Base-by-base conservation (phyloP, 2,888 invertebrate genomes). In the Aphodius sticticus region DNA sequence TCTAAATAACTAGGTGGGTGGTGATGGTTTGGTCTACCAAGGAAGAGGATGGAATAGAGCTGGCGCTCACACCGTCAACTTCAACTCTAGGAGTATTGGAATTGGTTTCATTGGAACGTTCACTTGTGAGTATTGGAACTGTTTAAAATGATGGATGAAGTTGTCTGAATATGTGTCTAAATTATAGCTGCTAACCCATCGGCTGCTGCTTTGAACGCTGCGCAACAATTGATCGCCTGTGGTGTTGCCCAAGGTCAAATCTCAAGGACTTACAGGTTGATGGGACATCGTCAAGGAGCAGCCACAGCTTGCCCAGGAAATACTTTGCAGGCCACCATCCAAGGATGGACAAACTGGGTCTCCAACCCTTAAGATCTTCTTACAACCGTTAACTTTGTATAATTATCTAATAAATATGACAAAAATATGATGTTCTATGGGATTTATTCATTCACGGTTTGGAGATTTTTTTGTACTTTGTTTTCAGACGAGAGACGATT, bases 11-110 rank as follows among this genome's bases (percentile, higher is more conserved):
- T 74, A 93, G 70, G 89, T 93, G 69, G 93, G 93, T 6, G 91
- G 91, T 36, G 92, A 93, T 84, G 93, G 92, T 7, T 89, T 91
- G 37, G 89, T 93, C 2, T 93, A 93, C 83, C 92, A 93, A 86
- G 93, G 93, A 2, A 86, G 89, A 0, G 93, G 93, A 0, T 93
- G 93, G 93, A 88, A 90, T 2, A 90, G 89, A 72, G 89, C 89
- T 6, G 93, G 93, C 0, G 91, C 92, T 0, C 93, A 93, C 82
- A 92, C 92, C 0, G 89, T 87, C 26, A 90, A 91, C 6, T 93
- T 91, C 82, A 93, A 93, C 84, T 88, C 86, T 26, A 92, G 90
- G 83, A 91, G 93, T 14, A 89, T 93, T 14, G 92, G 91, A 12
- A 91, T 93, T 81, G 90, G 91, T 14, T 92, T 93, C 82, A 74